Evolutionary conservation across 1,140 invertebrate genomes (phyloP).

Genomic region (Aphidius ervi): DNA sequence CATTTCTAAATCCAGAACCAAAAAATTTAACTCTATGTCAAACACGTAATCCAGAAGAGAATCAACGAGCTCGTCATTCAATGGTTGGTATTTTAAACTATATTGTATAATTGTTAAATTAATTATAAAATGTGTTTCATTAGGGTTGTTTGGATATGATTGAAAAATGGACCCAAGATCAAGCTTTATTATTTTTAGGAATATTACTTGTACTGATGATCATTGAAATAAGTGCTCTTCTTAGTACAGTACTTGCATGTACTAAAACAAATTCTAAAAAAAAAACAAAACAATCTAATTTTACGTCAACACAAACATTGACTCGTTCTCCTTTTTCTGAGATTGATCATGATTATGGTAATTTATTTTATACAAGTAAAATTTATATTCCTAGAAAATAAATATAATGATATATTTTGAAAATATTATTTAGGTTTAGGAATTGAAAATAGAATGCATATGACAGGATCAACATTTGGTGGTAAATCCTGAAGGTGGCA

Average conservation of each 20-base stretch:
- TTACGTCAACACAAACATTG: conserved; percentile 47
- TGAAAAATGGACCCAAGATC: conserved; percentile 73
- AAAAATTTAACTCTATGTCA: conserved; percentile 69
- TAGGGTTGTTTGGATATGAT: conserved; percentile 70
- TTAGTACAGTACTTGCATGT: conserved; percentile 67
- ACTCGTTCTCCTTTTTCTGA: conserved; percentile 39
- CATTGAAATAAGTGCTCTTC: conserved; percentile 65
- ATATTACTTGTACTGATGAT: conserved; percentile 63
- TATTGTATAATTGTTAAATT: conserved; percentile 14
- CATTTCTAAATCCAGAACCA: conserved; percentile 74
- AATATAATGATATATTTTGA: conserved; percentile 8
- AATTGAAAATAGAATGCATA: conserved; percentile 45
- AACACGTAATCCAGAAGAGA: conserved; percentile 58
- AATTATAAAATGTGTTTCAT: conserved; percentile 2
- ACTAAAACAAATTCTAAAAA: conserved; percentile 52
- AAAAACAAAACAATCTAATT: conserved; percentile 38
- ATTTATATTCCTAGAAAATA: neutral
- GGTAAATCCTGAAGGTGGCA: conserved; percentile 51
- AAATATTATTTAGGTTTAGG: conserved; percentile 28
- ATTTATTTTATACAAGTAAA: neutral
- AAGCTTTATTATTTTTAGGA: conserved; percentile 67
- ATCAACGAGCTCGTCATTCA: conserved; percentile 61
- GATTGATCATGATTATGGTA: conserved; percentile 46
- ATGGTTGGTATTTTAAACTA: conserved; percentile 45
- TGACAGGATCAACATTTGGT: conserved; percentile 42